These are phyloP conservation scores for Julus scandinavius DNA, from an alignment of 2,888 invertebrate species.

Conservation along the genomic window DNA sequence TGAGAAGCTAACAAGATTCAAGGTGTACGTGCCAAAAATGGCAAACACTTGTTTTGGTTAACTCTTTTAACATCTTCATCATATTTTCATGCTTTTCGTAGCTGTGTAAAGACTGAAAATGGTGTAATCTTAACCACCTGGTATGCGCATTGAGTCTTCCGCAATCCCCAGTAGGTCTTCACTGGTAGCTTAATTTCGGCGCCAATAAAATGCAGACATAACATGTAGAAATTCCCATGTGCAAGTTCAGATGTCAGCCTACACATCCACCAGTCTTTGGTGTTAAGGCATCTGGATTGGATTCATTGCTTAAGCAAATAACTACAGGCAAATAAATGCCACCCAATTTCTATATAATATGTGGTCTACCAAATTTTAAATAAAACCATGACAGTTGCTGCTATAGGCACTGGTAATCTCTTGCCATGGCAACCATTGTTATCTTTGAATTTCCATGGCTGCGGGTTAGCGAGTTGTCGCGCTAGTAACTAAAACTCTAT, in stretches of 20 bases:
- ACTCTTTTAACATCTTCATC: not conserved
- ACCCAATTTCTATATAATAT: not conserved
- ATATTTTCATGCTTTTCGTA: not conserved
- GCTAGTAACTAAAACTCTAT: not conserved
- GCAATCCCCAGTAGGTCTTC: not conserved
- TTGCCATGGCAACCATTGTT: not conserved
- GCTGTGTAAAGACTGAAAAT: not conserved
- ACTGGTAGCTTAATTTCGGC: not conserved
- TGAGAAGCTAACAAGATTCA: not conserved
- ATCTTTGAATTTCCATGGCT: not conserved
- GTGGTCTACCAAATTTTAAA: not conserved
- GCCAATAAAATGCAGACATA: not conserved
- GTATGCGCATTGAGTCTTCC: not conserved
- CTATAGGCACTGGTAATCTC: not conserved
- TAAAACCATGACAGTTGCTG: not conserved
- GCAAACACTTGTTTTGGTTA: not conserved
- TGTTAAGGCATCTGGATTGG: not conserved
- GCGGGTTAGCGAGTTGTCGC: not conserved
- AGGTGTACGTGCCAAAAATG: constrained; percentile 8
- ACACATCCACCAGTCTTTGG: not conserved
- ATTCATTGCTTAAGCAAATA: not conserved
- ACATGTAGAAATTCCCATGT: not conserved
- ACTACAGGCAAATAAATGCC: not conserved
- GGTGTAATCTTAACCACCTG: no score
- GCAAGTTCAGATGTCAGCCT: not conserved